Evolutionary conservation across 2,888 invertebrate genomes (phyloP), one percentile per base, ranked within the genome.

Genomic region (Ommatoiulus sabulosus): DNA sequence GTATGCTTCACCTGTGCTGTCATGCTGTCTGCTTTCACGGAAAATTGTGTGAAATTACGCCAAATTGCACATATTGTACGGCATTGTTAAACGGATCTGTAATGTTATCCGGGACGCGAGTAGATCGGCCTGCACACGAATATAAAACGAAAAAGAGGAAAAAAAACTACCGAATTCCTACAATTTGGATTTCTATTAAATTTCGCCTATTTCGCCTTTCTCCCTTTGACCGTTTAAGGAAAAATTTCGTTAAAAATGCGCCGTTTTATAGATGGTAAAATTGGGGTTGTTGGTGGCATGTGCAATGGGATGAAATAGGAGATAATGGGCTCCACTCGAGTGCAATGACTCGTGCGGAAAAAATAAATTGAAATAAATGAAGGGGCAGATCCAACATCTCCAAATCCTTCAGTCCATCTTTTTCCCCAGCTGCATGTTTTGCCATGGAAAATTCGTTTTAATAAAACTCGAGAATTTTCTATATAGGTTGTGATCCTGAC

Each of bases 41-140:
- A 87, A 87, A 87, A 87, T 87, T 87, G 57, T 87, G 87, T 57
- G 87, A 87, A 87, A 87, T 87, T 87, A 87, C 87, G 87, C 87
- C 87, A 87, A 87, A 87, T 87, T 87, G 63, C 87, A 87, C 87
- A 52, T 87, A 87, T 87, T 87, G 87, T 87, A 87, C 87, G 63
- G 43, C 87, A 87, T 46, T 87, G 48, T 46, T 52, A 57, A 86
- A 48, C 86, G 48, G 48, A 86, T 86, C 86, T 86, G 86, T 86
- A 86, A 86, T 86, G 86, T 35, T 80, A 86, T 86, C 86, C 44
- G 86, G 86, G 86, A 86, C 86, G 44, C 44, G 44, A 84, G 20
- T 63, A 20, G 63, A 63, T 63, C 63, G 80, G 24, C 80, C 80
- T 7, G 80, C 1, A 35, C 80, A 80, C 80, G 80, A 80, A 80